Evolutionary conservation across 2,888 invertebrate species (phyloP), one percentile per base, ranked within the genome.

Genomic region (Rotaria macrura): DNA sequence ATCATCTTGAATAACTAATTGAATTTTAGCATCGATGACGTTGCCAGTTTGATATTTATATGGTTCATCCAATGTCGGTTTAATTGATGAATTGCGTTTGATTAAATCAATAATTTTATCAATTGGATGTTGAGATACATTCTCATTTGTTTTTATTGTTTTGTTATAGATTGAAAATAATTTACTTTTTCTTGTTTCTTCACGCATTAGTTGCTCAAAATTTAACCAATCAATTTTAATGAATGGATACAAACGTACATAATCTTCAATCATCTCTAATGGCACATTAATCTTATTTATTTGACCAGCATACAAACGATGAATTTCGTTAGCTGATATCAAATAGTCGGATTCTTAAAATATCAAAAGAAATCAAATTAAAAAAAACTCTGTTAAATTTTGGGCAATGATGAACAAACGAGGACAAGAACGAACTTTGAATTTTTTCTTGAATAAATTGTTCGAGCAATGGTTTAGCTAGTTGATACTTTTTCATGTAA

Each of bases 181-280:
- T 79, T 79, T 79, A 43, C 40, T 79, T 43, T 79, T 40, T 12
- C 43, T 23, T 43, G 25, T 43, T 79, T 43, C 43, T 79, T 79
- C 79, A 79, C n/a, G 25, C 79, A 79, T 79, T 4, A 79, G 12
- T 43, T 79, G 25, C 3, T 79, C 79, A 79, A 43, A 79, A 43
- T 23, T 25, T 12, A 2, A 14, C 79, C 79, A 79, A 40, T 79
- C 79, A n/a, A 43, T 2, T 43, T 40, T 79, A 43, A 79, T 7
- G 4, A 2, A 12, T 79, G 79, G 79, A 40, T 20, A 43, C 14
- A 43, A 43, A 12, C 43, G 40, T 43, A n/a, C n/a, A 79, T 79
- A 79, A 43, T 79, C 79, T 43, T 79, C 79, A 43, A 79, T 79
- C 43, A 79, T 79, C 43, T 79, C 79, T 25, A 79, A 23, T 79